Base-by-base conservation (phyloP, 2,888 invertebrate species). In the Trachelus troglodyta region DNA sequence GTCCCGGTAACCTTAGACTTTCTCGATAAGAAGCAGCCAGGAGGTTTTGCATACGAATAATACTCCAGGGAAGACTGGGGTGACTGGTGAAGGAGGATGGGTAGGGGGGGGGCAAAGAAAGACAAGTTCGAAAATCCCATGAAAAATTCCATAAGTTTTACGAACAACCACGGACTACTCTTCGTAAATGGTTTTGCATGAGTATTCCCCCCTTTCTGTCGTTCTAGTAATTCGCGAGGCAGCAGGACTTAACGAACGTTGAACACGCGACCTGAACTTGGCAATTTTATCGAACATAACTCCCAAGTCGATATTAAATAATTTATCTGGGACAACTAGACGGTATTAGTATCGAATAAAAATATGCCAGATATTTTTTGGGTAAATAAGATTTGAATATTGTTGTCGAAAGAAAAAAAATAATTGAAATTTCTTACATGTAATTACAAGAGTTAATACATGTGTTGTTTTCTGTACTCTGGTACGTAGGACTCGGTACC, bases 381-480 rank as follows among this genome's bases (percentile, higher is more conserved):
- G 15, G 23, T 23, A 56, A 56, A 56, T 56, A 23, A 1, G 23
- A 23, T 56, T 56, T 12, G 0, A 1, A 56, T 56, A 56, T 56
- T 23, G 15, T 56, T 56, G 6, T 23, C 6, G 15, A 56, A 6
- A 56, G 6, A 40, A 15, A 40, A 4, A 37, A 40, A 15, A 12
- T 11, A 34, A 37, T 37, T 37, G 37, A 15, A 12, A 15, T 40
- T 40, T 1, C 9, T 23, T 23, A 1, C 1, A 12, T 6, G 9
- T 0, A 56, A 56, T 56, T 56, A 56, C 15, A 6, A 56, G 40
- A 56, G 9, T 83, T 76, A 79, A 82, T 82, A 76, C 79, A 76
- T 40, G 68, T 34, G 74, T 75, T 74, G 77, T 78, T 77, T 75
- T 56, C 40, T 56, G 40, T 56, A 30, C 69, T 69, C 69, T 76